A percentile compares a stretch with the other conserved stretches of the same genome.
phyloP scores from a whole-genome alignment of 2,113 vertebrate genomes.

The Sphaerodactylus townsendi region DNA sequence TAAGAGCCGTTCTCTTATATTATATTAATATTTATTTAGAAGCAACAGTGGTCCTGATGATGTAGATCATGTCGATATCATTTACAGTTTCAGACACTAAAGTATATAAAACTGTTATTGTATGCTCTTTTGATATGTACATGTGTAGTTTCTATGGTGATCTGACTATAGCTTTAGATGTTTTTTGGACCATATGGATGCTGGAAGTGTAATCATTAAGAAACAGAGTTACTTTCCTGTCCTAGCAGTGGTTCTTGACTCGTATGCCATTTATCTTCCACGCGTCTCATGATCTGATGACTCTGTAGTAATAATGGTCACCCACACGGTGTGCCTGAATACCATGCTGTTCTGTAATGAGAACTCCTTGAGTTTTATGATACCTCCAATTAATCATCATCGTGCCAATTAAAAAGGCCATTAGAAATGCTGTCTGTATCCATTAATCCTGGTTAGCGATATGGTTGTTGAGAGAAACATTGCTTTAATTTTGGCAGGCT shows the following conservation, averaged over 20 bases:
- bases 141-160: neutral
- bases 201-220: constrained; percentile 35
- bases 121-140: fast-evolving
- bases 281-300: constrained; percentile 42
- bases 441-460: constrained; percentile 56
- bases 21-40: neutral
- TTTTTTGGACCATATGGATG: constrained; percentile 30
- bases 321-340: constrained; percentile 46
- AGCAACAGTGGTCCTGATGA: neutral
- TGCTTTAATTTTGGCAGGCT: constrained; percentile 22
- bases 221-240: constrained; percentile 25
- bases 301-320: constrained; percentile 55
- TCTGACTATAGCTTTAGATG: neutral
- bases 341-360: constrained; percentile 67
- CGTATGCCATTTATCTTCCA: constrained; percentile 53
- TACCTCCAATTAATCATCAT: constrained; percentile 69
- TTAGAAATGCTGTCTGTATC: constrained; percentile 59
- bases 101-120: neutral
- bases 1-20: too few relatives aligned
- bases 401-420: constrained; percentile 71
- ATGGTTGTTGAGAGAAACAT: constrained; percentile 28
- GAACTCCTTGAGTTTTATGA: constrained; percentile 61
- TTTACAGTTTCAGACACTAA: neutral
- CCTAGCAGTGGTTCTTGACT: neutral
- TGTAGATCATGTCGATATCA: neutral